Evolutionary conservation across 2,113 vertebrate genomes (phyloP).

Genomic region (Catharus fuscescens): DNA sequence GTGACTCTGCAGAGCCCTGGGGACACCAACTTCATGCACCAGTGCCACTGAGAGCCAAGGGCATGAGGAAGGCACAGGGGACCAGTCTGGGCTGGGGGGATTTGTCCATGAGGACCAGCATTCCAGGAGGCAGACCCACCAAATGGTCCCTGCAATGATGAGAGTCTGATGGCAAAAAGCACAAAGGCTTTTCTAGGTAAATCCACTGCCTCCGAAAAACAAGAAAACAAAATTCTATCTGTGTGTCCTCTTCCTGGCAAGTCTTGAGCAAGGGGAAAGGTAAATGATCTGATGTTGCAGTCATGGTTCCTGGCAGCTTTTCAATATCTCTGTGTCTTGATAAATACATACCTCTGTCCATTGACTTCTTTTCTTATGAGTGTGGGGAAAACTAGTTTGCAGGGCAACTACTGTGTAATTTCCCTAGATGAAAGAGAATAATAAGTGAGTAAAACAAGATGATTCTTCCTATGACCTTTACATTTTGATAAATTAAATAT

Average conservation of each 20-base stretch:
- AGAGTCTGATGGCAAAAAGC: not conserved
- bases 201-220: not conserved
- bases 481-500: conserved; percentile 40
- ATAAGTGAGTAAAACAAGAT: conserved; percentile 32
- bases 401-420: not conserved
- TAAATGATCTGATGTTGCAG: not conserved
- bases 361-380: not conserved
- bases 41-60: not conserved
- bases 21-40: not conserved
- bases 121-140: not conserved
- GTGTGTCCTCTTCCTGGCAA: not conserved
- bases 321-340: not conserved
- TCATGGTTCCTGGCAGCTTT: not conserved
- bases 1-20: not conserved
- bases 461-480: conserved; percentile 39
- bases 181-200: not conserved
- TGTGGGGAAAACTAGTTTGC: accelerated
- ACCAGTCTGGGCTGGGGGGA: not conserved
- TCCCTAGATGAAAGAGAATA: conserved; percentile 5
- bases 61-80: not conserved
- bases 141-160: not conserved
- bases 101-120: not conserved
- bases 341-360: not conserved
- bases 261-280: not conserved
- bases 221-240: not conserved